Percentiles rank a stretch among this genome's conserved stretches.
Conservation (phyloP, 2,797 vertebrate genomes). For the Huso huso region DNA sequence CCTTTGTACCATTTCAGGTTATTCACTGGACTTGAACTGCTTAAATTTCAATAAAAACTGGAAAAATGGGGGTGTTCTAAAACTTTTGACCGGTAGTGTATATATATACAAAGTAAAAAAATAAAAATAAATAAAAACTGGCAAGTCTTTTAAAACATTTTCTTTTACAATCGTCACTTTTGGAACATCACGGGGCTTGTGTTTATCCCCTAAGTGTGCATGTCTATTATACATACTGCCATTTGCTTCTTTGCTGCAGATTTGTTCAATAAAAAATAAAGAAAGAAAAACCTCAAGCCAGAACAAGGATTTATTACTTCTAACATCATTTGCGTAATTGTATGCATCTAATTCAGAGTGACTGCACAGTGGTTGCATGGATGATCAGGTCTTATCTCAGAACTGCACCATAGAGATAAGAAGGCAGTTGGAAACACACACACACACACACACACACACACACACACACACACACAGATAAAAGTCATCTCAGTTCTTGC, state of each 20-base stretch:
- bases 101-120: not conserved
- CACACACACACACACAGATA: slow-evolving; percentile 25
- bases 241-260: slow-evolving; percentile 21
- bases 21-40: too few relatives aligned
- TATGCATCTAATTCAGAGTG: slow-evolving; percentile 52
- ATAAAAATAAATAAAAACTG: slow-evolving; percentile 6
- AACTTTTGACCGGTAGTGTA: too few relatives aligned
- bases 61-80: too few relatives aligned
- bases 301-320: slow-evolving; percentile 57
- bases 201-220: slow-evolving; percentile 14
- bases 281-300: slow-evolving; percentile 34
- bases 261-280: slow-evolving; percentile 35
- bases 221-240: slow-evolving; percentile 38
- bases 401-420: slow-evolving; percentile 54
- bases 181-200: slow-evolving; percentile 27
- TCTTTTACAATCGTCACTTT: slow-evolving; percentile 28
- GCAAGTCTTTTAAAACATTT: slow-evolving; percentile 15
- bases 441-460: too few relatives aligned
- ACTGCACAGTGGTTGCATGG: slow-evolving; percentile 53
- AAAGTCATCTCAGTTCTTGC: slow-evolving; percentile 46
- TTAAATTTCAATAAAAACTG: too few relatives aligned
- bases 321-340: slow-evolving; percentile 61
- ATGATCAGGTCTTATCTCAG: slow-evolving; percentile 61
- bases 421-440: slow-evolving; percentile 18
- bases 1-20: too few relatives aligned